Evolutionary conservation across 2,113 vertebrate species (phyloP).

Genomic region (Cercocebus atys): DNA sequence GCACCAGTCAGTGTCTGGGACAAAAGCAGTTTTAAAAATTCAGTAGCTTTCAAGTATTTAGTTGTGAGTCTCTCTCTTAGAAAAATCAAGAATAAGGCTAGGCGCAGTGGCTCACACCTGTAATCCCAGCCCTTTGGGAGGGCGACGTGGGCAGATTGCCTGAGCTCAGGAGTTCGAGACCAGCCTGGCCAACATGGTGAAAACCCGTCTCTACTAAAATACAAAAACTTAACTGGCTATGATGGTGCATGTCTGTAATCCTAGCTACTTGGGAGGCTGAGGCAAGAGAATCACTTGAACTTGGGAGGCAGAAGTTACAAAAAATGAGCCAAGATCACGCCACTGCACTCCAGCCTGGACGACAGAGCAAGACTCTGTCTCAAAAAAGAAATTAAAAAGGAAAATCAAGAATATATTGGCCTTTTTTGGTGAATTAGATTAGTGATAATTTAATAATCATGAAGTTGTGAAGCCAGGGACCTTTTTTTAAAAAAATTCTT

Average conservation of each 20-base stretch:
- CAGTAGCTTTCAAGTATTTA: conserved; percentile 35
- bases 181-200: too few relatives aligned
- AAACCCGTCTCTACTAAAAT: not conserved
- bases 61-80: not conserved
- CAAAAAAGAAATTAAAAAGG: not conserved
- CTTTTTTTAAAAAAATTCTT: too few relatives aligned
- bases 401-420: conserved; percentile 37
- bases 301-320: not conserved
- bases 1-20: not conserved
- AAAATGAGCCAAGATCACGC: not conserved
- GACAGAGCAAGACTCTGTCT: not conserved
- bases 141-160: too few relatives aligned
- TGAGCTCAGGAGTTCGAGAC: too few relatives aligned
- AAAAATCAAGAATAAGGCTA: not conserved
- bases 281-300: not conserved
- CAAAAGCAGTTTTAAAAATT: conserved; percentile 34
- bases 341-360: not conserved
- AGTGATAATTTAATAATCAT: conserved; percentile 36
- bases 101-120: too few relatives aligned
- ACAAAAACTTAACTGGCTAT: not conserved
- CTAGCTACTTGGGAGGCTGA: not conserved
- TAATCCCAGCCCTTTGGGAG: too few relatives aligned
- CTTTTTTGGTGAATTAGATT: conserved; percentile 38
- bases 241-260: not conserved
- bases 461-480: not conserved